These are phyloP conservation scores for Euleptes europaea DNA, from an alignment of 2,113 vertebrate genomes.

Conservation along the genomic window DNA sequence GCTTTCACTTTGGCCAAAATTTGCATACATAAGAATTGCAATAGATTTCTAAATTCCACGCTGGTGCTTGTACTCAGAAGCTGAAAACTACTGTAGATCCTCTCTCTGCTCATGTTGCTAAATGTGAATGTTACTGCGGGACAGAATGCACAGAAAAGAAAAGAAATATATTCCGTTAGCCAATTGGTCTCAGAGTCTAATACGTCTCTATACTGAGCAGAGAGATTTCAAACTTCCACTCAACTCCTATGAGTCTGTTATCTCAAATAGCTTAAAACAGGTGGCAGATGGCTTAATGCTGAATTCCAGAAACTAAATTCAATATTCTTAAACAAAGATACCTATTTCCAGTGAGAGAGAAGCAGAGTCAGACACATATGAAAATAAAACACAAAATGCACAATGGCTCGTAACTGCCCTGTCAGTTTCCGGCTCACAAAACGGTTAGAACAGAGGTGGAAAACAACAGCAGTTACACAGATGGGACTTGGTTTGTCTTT, in stretches of 20 bases:
- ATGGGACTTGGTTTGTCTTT: background rate
- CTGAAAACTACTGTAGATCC: background rate
- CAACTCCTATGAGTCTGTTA: background rate
- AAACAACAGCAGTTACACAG: background rate
- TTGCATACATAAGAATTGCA: background rate
- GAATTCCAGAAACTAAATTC: background rate
- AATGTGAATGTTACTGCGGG: background rate
- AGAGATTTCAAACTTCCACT: background rate
- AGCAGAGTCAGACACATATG: background rate
- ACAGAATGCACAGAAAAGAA: background rate
- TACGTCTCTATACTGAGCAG: background rate
- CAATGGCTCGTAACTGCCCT: background rate
- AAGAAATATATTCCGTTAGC: background rate
- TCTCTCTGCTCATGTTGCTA: background rate
- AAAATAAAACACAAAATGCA: background rate
- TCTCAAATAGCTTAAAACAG: background rate
- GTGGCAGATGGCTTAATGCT: background rate
- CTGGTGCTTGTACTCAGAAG: background rate
- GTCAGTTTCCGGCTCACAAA: background rate
- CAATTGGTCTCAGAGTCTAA: background rate
- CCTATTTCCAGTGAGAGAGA: background rate
- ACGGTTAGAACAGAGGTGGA: background rate
- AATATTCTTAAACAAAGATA: background rate
- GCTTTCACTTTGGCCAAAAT: background rate
- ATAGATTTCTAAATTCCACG: background rate